Percentiles rank a stretch among this genome's conserved stretches.
Conservation (phyloP, 2,113 vertebrate species). For the Catharus minimus region DNA sequence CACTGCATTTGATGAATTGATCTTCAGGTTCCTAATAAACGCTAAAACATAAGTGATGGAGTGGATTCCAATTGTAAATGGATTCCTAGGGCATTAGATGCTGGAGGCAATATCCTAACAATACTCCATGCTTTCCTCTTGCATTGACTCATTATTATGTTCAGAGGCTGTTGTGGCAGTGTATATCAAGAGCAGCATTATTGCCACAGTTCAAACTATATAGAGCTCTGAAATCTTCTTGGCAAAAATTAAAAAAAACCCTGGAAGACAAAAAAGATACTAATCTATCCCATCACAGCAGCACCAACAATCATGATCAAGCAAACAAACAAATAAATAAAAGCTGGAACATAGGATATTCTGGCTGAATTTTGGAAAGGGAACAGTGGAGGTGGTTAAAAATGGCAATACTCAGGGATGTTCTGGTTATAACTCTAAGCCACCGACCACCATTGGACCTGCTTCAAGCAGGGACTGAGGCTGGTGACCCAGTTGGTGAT, state of each 20-base stretch:
- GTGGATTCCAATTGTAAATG: neutral
- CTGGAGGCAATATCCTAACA: neutral
- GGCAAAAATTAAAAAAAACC: neutral
- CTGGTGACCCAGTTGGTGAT: neutral
- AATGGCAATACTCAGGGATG: neutral
- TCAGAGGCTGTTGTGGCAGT: neutral
- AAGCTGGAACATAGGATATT: neutral
- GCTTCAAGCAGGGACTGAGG: neutral
- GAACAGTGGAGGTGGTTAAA: neutral
- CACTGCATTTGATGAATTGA: constrained; percentile 24
- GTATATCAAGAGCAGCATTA: neutral
- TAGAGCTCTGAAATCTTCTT: neutral
- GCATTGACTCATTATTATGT: neutral
- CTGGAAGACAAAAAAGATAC: neutral
- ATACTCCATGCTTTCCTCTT: neutral
- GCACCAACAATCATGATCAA: neutral
- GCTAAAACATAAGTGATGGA: constrained; percentile 2
- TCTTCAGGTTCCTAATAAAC: constrained; percentile 7
- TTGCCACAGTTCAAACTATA: neutral
- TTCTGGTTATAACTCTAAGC: neutral
- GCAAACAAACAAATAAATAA: neutral
- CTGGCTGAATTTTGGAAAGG: neutral
- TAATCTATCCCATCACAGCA: neutral
- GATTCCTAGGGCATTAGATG: neutral
- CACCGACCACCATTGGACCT: neutral